phyloP scores from a whole-genome alignment of 2,113 vertebrate genomes.

The Vireo altiloquus region DNA sequence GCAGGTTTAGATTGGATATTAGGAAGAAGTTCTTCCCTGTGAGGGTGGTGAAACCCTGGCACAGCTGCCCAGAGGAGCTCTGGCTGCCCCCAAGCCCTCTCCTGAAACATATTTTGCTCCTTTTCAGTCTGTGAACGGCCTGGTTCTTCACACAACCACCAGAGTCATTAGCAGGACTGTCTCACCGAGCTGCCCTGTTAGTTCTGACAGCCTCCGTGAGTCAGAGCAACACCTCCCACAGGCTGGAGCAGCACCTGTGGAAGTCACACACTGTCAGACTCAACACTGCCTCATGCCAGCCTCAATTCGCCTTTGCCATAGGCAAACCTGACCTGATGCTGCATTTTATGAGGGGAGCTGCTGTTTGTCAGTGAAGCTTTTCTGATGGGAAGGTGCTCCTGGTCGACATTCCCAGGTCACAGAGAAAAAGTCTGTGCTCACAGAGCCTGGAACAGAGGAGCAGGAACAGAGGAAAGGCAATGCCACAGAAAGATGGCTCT shows the following conservation, averaged over 20 bases:
- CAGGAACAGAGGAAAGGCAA: background rate
- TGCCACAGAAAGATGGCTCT: background rate
- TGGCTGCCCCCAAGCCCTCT: background rate
- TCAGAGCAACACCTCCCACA: conserved; percentile 18
- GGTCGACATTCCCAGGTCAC: background rate
- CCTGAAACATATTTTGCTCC: background rate
- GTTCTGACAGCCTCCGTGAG: background rate
- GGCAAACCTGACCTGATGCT: background rate
- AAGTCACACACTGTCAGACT: background rate
- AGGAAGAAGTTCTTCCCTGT: background rate
- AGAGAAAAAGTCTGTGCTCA: background rate
- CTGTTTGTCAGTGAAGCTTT: background rate
- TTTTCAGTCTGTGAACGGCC: background rate
- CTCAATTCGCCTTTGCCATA: background rate
- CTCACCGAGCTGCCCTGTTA: background rate
- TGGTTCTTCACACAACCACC: background rate
- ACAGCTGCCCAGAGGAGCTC: background rate
- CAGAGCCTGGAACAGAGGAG: background rate
- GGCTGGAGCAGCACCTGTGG: background rate
- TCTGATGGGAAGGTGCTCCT: background rate
- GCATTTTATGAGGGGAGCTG: background rate
- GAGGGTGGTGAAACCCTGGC: background rate
- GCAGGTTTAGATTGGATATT: background rate
- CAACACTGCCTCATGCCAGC: background rate
- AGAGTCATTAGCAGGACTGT: background rate